A percentile compares a stretch with the other conserved stretches of the same genome.
Conservation (phyloP, 2,113 vertebrate species). For the Sphyrna mokarran region DNA sequence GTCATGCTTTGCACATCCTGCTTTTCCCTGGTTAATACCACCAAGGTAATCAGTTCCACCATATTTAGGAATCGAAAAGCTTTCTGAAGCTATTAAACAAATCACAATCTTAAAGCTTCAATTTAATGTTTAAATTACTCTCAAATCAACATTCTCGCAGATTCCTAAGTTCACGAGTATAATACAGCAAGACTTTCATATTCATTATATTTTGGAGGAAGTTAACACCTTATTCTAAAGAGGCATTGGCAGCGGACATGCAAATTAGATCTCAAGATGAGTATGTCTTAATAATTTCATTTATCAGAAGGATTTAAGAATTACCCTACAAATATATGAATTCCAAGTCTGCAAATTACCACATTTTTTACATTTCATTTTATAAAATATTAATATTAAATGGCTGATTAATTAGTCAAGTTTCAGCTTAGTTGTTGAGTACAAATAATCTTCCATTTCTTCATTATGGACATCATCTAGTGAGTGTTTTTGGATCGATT, state of each 20-base stretch:
- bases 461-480: neutral
- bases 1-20: neutral
- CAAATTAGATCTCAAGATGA: neutral
- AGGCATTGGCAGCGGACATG: neutral
- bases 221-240: neutral
- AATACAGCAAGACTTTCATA: neutral
- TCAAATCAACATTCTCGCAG: slow-evolving; percentile 18
- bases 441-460: neutral
- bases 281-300: neutral
- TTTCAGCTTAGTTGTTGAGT: neutral
- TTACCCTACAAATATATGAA: neutral
- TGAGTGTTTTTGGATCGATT: neutral
- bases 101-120: neutral
- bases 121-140: slow-evolving; percentile 22
- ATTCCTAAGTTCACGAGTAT: neutral
- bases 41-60: neutral
- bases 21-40: neutral
- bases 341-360: neutral
- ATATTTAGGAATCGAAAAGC: neutral
- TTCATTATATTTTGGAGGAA: neutral
- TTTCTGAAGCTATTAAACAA: neutral
- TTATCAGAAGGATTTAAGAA: neutral
- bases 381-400: neutral
- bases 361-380: neutral
- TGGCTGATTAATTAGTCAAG: neutral